A percentile compares a stretch with the other conserved stretches of the same genome.
Conservation (phyloP, 2,113 vertebrate genomes). For the Salvator merianae region DNA sequence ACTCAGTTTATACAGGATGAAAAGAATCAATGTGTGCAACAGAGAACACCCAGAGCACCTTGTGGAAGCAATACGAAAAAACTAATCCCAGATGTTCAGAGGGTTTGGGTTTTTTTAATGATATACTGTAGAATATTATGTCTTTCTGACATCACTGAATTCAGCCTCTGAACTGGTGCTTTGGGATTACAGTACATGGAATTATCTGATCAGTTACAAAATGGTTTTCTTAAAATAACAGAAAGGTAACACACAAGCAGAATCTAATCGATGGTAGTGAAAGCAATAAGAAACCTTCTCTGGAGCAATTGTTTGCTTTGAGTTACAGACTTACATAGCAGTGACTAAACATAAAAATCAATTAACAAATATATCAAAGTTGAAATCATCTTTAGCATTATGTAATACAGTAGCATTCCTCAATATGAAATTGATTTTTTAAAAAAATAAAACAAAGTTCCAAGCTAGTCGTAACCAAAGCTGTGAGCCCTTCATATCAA, state of each 20-base stretch:
- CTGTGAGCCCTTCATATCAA: background rate
- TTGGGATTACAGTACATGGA: background rate
- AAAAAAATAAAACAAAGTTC: background rate
- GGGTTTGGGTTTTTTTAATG: background rate
- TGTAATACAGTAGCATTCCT: no score
- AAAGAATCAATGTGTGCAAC: background rate
- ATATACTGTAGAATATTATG: background rate
- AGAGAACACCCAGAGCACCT: background rate
- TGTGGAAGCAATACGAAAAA: background rate
- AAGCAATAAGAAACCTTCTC: background rate
- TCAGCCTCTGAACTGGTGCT: constrained; percentile 3
- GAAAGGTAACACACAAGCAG: background rate
- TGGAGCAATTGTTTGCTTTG: constrained; percentile 14
- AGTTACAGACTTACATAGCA: background rate
- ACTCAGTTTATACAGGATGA: constrained; percentile 7
- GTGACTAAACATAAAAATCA: background rate
- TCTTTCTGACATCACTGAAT: constrained; percentile 18
- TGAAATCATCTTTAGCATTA: constrained; percentile 15
- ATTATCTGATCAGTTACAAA: constrained; percentile 31
- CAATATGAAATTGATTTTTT: background rate
- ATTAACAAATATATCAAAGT: constrained; percentile 21
- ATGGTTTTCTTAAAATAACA: constrained; percentile 15
- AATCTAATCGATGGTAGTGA: background rate
- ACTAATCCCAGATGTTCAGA: constrained; percentile 5
- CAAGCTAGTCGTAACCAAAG: background rate